Base-by-base conservation (phyloP, 2,888 invertebrate genomes). In the Hirtodrosophila cameraria region DNA sequence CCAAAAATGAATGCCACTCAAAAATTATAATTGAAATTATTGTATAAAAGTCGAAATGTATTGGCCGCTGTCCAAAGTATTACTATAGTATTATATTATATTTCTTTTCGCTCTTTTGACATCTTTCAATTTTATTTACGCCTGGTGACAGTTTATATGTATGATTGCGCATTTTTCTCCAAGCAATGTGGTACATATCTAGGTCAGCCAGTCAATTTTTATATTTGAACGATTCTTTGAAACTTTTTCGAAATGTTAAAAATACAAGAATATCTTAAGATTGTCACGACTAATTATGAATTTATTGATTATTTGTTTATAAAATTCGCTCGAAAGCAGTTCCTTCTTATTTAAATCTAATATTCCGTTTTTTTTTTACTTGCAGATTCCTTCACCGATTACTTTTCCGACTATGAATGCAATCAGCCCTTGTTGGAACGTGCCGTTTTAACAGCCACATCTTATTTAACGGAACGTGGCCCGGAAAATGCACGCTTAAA, bases 401-500 rank as follows among this genome's bases (percentile, higher is more conserved):
- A 90, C 66, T 90, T 90, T 65, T 87, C 90, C 55, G 93, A 94
- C 82, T 94, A 94, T 89, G 96, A 96, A 91, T 97, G 97, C 90
- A 96, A 95, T 89, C 93, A 94, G 81, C 95, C 97, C 7, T 92
- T 97, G 58, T 92, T 97, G 88, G 94, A 94, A 13, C 93, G 91
- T 81, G 94, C 97, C 64, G 94, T 92, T 63, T 90, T 97, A 70
- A 94, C 93, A 65, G 97, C 97, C 20, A 97, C 97, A 33, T 96
- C 97, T 12, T 94, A 94, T 75, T 92, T 97, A 60, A 93, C 94
- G 43, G 96, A 96, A 79, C 93, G 97, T 89, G 96, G 96, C 60
- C 95, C 97, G n/a, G 93, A 95, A 64, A 95, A 97, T 92, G 97
- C 97, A 28, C 93, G 93, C 87, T 92, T 97, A 82, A 94, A 96